These are phyloP conservation scores for Falcunculus frontatus DNA, from an alignment of 2,113 vertebrate species.

Conservation along the genomic window DNA sequence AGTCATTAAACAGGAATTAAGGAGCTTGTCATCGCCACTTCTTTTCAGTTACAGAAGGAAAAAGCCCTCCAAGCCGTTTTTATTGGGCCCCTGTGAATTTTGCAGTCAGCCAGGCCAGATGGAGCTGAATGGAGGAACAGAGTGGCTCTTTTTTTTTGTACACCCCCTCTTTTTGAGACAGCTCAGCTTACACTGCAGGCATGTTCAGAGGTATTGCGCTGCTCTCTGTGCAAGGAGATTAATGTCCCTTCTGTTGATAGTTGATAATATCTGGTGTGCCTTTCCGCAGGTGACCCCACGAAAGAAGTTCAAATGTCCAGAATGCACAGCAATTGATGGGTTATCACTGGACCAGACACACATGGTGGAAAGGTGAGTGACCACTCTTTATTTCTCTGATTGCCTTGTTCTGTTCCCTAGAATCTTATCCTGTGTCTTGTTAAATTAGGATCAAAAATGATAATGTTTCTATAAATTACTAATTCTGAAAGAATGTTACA, in stretches of 20 bases:
- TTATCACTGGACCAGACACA: slow-evolving; percentile 97
- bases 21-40: slow-evolving; percentile 81
- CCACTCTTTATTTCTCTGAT: background rate
- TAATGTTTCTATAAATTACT: background rate
- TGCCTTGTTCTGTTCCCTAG: background rate
- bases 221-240: slow-evolving; percentile 14
- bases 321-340: slow-evolving; percentile 97
- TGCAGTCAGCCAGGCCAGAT: slow-evolving; percentile 63
- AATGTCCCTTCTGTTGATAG: slow-evolving; percentile 23
- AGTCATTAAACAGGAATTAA: slow-evolving; percentile 87
- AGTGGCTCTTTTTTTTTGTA: background rate
- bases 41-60: slow-evolving; percentile 73
- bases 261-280: slow-evolving; percentile 27
- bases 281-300: slow-evolving; percentile 90
- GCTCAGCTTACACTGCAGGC: slow-evolving; percentile 41
- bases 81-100: slow-evolving; percentile 78
- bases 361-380: slow-evolving; percentile 91
- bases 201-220: background rate
- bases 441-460: background rate
- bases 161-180: background rate
- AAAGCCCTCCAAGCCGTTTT: slow-evolving; percentile 74
- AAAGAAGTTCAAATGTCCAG: slow-evolving; percentile 99
- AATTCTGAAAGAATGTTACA: background rate
- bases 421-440: slow-evolving; percentile 7
- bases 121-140: slow-evolving; percentile 46